These are phyloP conservation scores for Neoscelio sp. DNA, from an alignment of 2,888 invertebrate species.

Conservation along the genomic window DNA sequence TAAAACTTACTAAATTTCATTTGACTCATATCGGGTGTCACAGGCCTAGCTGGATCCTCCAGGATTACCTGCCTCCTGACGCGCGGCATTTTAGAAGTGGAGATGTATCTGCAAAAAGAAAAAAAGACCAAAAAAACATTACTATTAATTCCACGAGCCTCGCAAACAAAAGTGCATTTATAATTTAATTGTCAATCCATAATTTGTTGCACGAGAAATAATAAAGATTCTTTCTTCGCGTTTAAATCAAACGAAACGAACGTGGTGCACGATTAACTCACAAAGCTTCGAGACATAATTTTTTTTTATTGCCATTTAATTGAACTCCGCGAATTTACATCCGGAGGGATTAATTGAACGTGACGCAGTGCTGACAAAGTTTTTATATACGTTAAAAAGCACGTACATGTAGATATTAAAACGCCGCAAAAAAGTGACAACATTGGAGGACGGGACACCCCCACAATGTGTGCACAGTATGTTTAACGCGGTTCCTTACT, in stretches of 20 bases:
- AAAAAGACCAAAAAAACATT: too few relatives aligned
- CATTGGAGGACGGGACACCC: slow-evolving; percentile 38
- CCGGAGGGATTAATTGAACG: slow-evolving; percentile 35
- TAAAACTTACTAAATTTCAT: slow-evolving; percentile 80
- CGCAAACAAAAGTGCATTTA: too few relatives aligned
- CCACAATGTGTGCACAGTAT: slow-evolving; percentile 12
- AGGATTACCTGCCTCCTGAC: slow-evolving; percentile 82
- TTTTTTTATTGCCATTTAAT: too few relatives aligned
- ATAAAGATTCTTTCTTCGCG: too few relatives aligned
- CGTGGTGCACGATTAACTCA: too few relatives aligned
- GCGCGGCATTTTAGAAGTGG: slow-evolving; percentile 79
- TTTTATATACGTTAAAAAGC: slow-evolving; percentile 24
- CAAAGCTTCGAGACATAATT: too few relatives aligned
- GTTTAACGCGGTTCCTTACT: background rate
- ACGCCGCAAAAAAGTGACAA: slow-evolving; percentile 52
- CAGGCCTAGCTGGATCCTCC: slow-evolving; percentile 82
- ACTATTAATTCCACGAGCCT: slow-evolving; percentile 40
- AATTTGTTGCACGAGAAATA: too few relatives aligned
- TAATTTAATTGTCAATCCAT: too few relatives aligned
- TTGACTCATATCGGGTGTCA: slow-evolving; percentile 82
- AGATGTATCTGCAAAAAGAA: slow-evolving; percentile 54
- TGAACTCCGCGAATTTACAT: slow-evolving; percentile 4
- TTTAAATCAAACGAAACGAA: too few relatives aligned
- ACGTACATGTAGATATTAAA: slow-evolving; percentile 22
- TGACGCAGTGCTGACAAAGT: slow-evolving; percentile 28